Evolutionary conservation across 2,888 invertebrate genomes (phyloP).

Genomic region (Tenthredo distinguenda): DNA sequence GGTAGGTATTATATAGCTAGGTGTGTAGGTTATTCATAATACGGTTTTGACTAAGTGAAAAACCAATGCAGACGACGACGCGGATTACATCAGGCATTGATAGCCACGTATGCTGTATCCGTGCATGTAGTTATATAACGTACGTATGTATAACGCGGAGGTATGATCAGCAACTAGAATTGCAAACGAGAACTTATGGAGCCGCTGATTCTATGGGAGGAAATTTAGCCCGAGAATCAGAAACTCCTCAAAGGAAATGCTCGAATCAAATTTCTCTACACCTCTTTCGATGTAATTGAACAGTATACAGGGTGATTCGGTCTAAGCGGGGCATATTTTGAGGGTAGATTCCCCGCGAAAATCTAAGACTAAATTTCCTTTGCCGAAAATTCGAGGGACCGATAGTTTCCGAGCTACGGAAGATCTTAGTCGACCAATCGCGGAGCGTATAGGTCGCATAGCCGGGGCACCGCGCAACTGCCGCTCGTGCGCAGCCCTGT

Average conservation of each 20-base stretch:
- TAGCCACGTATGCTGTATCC: not conserved
- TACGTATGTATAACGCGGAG: not conserved
- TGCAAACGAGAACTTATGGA: not conserved
- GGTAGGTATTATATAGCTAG: not conserved
- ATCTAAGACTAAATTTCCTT: too few relatives aligned
- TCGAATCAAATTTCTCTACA: not conserved
- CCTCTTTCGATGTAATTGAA: not conserved
- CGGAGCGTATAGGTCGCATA: too few relatives aligned
- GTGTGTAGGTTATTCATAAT: not conserved
- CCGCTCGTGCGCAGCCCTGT: too few relatives aligned
- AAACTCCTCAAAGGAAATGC: not conserved
- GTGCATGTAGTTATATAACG: not conserved
- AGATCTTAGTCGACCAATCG: too few relatives aligned
- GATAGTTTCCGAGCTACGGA: too few relatives aligned
- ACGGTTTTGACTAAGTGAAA: constrained; percentile 7
- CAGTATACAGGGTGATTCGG: not conserved
- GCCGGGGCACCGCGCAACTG: too few relatives aligned
- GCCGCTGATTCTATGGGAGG: not conserved
- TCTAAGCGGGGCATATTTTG: too few relatives aligned
- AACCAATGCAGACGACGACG: not conserved
- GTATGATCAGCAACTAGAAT: not conserved
- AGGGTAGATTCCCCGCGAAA: too few relatives aligned
- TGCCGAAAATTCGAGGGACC: too few relatives aligned
- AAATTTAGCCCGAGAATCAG: not conserved
- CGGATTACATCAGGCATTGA: constrained; percentile 9